Conservation (phyloP, 1,140 invertebrate genomes). For the Helicoverpa zea region DNA sequence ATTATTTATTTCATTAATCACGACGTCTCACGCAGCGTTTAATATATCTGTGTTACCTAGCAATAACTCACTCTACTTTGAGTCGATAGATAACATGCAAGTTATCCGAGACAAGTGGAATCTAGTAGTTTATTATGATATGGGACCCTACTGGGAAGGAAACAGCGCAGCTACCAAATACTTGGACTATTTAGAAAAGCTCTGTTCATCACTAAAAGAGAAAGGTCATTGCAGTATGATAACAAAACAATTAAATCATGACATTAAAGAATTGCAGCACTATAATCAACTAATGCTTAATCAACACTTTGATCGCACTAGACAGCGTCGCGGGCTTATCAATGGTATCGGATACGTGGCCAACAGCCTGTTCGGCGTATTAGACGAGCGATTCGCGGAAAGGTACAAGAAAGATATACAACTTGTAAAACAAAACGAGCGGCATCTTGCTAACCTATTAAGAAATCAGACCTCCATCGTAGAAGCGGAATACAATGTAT, state of each 20-base stretch:
- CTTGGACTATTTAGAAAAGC: not conserved
- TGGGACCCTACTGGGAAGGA: constrained; percentile 22
- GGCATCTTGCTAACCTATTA: not conserved
- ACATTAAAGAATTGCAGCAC: not conserved
- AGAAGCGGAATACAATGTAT: constrained; percentile 19
- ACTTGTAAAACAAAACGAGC: constrained; percentile 5
- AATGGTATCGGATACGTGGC: constrained; percentile 24
- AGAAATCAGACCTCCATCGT: constrained; percentile 14
- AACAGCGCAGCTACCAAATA: not conserved
- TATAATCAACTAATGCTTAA: constrained; percentile 3
- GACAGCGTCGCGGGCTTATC: constrained; percentile 17
- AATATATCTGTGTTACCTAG: not conserved
- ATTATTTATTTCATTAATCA: not conserved
- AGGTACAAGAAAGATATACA: constrained; percentile 17
- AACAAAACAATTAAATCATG: not conserved
- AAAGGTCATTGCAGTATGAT: not conserved
- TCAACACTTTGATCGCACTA: not conserved
- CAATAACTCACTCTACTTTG: not conserved
- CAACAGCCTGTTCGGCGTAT: constrained; percentile 25
- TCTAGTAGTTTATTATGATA: constrained; percentile 23
- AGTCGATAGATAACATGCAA: constrained; percentile 1
- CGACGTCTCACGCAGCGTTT: not conserved
- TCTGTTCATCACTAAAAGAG: not conserved
- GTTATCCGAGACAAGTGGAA: constrained; percentile 22
- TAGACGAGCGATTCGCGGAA: constrained; percentile 29